These are phyloP conservation scores for Paramormyrops hopkinsi DNA, from an alignment of 2,797 vertebrate species.

Conservation along the genomic window DNA sequence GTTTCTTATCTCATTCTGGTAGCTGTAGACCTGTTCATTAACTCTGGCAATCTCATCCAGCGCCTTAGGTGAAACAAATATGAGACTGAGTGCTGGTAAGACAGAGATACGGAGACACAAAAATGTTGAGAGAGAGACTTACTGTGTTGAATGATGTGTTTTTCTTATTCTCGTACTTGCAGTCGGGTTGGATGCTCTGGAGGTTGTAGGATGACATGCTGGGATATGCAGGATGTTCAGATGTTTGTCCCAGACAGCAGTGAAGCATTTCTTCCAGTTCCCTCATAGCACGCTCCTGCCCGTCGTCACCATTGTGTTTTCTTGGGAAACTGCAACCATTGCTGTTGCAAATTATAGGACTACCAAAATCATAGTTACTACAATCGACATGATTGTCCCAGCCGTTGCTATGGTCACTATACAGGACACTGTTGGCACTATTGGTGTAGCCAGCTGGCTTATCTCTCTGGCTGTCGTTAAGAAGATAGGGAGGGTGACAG, in stretches of 20 bases:
- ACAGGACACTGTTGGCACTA: conserved; percentile 24
- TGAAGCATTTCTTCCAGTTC: conserved; percentile 58
- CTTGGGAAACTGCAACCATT: conserved; percentile 38
- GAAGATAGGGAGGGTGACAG: background rate
- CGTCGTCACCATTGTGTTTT: conserved; percentile 38
- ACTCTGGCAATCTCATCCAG: conserved; percentile 81
- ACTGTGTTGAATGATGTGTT: conserved; percentile 71
- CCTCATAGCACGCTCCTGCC: conserved; percentile 37
- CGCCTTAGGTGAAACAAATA: conserved; percentile 49
- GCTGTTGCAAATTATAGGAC: conserved; percentile 40
- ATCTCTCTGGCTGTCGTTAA: background rate
- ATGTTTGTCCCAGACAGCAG: conserved; percentile 57
- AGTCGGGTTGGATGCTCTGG: conserved; percentile 37
- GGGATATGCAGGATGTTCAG: conserved; percentile 42
- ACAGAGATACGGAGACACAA: background rate
- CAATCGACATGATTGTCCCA: conserved; percentile 14
- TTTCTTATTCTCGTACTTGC: conserved; percentile 47
- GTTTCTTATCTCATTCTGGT: conserved; percentile 70
- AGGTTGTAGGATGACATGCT: background rate
- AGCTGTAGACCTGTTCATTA: conserved; percentile 69
- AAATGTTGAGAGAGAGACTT: conserved; percentile 50
- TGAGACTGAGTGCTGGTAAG: background rate
- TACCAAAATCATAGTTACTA: conserved; percentile 34
- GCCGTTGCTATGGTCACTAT: conserved; percentile 36
- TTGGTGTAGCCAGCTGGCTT: background rate